Evolutionary conservation across 2,888 invertebrate species (phyloP), one percentile per base, ranked within the genome.

Genomic region (Coenonympha arcania): DNA sequence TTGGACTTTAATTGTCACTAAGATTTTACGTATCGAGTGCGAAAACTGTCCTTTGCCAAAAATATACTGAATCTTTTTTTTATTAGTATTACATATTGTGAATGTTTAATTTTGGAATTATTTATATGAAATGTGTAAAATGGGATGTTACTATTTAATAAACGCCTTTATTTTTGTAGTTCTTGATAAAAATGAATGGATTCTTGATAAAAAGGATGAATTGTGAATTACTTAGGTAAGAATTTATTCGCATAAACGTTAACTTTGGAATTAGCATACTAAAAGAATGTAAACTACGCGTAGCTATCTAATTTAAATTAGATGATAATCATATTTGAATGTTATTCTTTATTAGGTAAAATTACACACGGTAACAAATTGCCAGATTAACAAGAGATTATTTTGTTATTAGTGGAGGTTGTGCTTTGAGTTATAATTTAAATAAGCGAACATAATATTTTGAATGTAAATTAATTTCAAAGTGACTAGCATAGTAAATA

Each of bases 351-450:
- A 34, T 44, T 44, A n/a, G n/a, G n/a, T n/a, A 33, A 34, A 33
- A 34, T 34, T 44, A 6, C 16, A 18, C 9, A 24, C 33, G 18
- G 24, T 26, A 44, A 34, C 34, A 34, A 22, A 44, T 33, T 33
- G 34, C 6, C 34, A 16, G n/a, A 44, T 34, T 44, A 34, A 34
- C 34, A 24, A 11, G 34, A 24, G 34, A 44, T 44, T 34, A 44
- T 44, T 24, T 33, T 33, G 43, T 33, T 44, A 44, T 22, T 44
- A 44, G 19, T 24, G 33, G 13, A 26, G 9, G 20, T 37, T 37
- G 20, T 5, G 13, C 11, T 31, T 30, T 20, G 31, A 13, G 15
- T 31, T 20, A 20, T 37, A 31, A 42, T 31, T 42, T 42, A 42
- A n/a, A n/a, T 42, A 20, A 33, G 43, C 13, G 22, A 4, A 22